These are phyloP conservation scores for Hyperoplus lanceolatus DNA, from an alignment of 2,797 vertebrate genomes.

Conservation along the genomic window DNA sequence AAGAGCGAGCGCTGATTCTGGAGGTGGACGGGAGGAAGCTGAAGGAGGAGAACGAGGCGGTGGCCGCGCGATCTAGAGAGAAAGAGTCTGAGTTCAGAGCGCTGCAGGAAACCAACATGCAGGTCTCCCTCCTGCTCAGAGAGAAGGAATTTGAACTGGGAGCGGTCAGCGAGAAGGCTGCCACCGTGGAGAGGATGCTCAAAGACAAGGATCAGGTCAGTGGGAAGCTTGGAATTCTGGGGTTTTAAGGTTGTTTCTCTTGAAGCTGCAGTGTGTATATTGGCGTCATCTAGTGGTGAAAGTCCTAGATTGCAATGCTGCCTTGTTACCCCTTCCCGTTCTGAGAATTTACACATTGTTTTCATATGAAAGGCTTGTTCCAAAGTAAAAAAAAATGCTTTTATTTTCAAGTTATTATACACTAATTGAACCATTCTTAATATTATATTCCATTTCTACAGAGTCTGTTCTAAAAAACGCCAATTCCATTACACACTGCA, in stretches of 20 bases:
- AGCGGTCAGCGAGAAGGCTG: constrained; percentile 92
- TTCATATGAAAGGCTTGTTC: too few species aligned
- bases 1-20: constrained; percentile 93
- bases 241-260: not conserved
- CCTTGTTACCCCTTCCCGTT: too few species aligned
- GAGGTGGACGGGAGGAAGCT: constrained; percentile 92
- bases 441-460: too few species aligned
- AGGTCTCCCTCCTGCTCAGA: constrained; percentile 95
- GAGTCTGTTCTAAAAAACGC: too few species aligned
- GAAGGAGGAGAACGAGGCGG: constrained; percentile 95
- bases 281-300: too few species aligned
- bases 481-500: too few species aligned
- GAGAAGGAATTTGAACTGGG: constrained; percentile 96
- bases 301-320: too few species aligned
- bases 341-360: too few species aligned
- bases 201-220: constrained; percentile 94
- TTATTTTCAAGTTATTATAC: too few species aligned
- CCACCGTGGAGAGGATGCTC: constrained; percentile 93
- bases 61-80: constrained; percentile 86
- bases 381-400: too few species aligned
- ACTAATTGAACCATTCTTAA: too few species aligned
- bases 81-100: constrained; percentile 96
- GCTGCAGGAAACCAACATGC: constrained; percentile 97
- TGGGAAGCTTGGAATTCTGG: not conserved
- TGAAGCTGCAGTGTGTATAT: too few species aligned